phyloP scores from a whole-genome alignment of 2,797 vertebrate species.

The Acestrorhynchus altus region DNA sequence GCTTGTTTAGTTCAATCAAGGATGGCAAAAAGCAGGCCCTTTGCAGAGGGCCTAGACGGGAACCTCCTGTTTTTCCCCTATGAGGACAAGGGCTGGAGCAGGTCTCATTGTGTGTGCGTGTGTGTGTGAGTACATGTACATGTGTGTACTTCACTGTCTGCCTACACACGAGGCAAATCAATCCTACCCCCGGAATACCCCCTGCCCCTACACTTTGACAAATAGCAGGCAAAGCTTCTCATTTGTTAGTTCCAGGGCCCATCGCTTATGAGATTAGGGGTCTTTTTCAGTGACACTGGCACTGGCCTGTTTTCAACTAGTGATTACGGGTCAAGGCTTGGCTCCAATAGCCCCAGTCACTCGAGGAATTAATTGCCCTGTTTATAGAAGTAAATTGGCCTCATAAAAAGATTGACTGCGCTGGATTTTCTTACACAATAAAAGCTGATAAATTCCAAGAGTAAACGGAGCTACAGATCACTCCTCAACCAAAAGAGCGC shows the following conservation, averaged over 20 bases:
- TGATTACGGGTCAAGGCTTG: slow-evolving; percentile 19
- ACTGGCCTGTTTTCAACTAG: slow-evolving; percentile 38
- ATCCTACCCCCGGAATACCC: slow-evolving; percentile 64
- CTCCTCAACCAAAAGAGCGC: background rate
- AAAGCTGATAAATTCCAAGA: slow-evolving; percentile 37
- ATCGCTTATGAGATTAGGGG: slow-evolving; percentile 69
- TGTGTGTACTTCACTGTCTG: slow-evolving; percentile 47
- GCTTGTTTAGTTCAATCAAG: slow-evolving; percentile 78
- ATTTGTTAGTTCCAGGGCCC: slow-evolving; percentile 66
- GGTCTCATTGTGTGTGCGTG: slow-evolving; percentile 30
- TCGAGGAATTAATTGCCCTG: slow-evolving; percentile 29
- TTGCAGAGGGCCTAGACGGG: slow-evolving; percentile 60
- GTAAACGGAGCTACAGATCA: slow-evolving; percentile 33
- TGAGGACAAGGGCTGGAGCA: slow-evolving; percentile 26
- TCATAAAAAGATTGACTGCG: slow-evolving; percentile 24
- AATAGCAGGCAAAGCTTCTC: slow-evolving; percentile 73
- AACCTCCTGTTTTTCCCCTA: slow-evolving; percentile 69
- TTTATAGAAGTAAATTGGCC: slow-evolving; percentile 51
- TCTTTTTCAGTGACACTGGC: slow-evolving; percentile 59
- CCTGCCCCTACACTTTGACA: slow-evolving; percentile 70
- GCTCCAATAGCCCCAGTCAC: slow-evolving; percentile 25
- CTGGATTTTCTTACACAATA: slow-evolving; percentile 21
- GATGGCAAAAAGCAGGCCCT: slow-evolving; percentile 70
- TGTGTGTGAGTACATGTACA: background rate
- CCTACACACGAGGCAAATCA: slow-evolving; percentile 59